Percentiles rank a stretch among this genome's conserved stretches.
Conservation (phyloP, 2,888 invertebrate species). For the Chrysodeixis includens region DNA sequence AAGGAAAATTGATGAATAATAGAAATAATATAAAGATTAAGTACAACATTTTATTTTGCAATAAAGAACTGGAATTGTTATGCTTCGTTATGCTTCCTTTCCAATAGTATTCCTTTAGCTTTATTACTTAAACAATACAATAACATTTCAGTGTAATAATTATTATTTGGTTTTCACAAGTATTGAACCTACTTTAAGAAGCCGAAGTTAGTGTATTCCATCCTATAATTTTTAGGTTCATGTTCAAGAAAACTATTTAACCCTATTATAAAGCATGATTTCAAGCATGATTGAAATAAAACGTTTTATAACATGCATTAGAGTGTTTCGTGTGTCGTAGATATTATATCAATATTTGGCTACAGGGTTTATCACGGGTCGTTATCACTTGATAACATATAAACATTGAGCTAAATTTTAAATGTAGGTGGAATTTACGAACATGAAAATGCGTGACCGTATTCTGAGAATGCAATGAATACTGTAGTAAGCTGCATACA, state of each 20-base stretch:
- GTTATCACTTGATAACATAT: conserved; percentile 25
- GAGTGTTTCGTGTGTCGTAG: conserved; percentile 1
- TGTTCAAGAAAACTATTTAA: too few species aligned
- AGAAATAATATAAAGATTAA: not conserved
- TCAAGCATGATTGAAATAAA: conserved; percentile 1
- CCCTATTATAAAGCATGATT: too few species aligned
- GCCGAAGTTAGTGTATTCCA: too few species aligned
- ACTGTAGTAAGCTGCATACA: too few species aligned
- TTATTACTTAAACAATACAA: not conserved
- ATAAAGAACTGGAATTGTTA: not conserved
- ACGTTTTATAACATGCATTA: conserved; percentile 1
- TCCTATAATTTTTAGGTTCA: too few species aligned
- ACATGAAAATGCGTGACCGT: not conserved
- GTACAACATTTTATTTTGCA: not conserved
- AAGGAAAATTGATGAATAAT: not conserved
- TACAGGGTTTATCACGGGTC: conserved; percentile 30
- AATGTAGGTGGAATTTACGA: conserved; percentile 3
- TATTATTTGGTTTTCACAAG: too few species aligned
- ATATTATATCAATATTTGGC: conserved; percentile 13
- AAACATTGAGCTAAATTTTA: conserved; percentile 9
- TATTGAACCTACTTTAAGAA: too few species aligned
- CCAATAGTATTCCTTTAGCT: not conserved
- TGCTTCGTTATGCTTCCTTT: not conserved
- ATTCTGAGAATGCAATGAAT: not conserved
- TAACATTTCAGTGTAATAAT: not conserved